A percentile compares a stretch with the other conserved stretches of the same genome.
Evolutionary conservation across 2,113 vertebrate species (phyloP).

Genomic region (Pseudorasbora parva): DNA sequence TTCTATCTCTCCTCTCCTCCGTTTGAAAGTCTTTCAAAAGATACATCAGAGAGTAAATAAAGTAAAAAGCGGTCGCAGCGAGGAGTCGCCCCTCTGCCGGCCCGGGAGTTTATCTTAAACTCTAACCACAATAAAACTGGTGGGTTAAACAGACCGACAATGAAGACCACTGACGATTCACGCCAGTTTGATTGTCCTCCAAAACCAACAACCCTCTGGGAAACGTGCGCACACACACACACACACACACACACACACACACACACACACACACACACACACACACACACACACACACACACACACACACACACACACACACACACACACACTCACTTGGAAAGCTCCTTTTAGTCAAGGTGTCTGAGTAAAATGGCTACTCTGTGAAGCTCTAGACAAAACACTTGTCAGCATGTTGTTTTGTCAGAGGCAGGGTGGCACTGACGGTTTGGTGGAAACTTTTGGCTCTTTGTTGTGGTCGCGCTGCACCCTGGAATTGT

Average conservation of each 20-base stretch:
- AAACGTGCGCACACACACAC: conserved; percentile 34
- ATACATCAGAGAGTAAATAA: conserved; percentile 53
- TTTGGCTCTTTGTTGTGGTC: conserved; percentile 50
- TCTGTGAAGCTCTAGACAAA: conserved; percentile 68
- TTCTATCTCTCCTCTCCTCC: conserved; percentile 30
- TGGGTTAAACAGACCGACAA: conserved; percentile 73
- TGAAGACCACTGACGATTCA: conserved; percentile 72
- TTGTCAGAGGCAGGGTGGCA: conserved; percentile 50
- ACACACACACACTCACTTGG: conserved; percentile 5
- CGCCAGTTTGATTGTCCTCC: conserved; percentile 83
- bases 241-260: conserved; percentile 9
- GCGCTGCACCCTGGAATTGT: conserved; percentile 18
- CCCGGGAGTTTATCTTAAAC: conserved; percentile 86
- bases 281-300: conserved; percentile 15
- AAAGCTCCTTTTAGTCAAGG: conserved; percentile 71
- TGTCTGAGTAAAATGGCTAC: conserved; percentile 75
- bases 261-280: conserved; percentile 12
- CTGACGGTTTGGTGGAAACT: conserved; percentile 39
- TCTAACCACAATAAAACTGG: conserved; percentile 85
- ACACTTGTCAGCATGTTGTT: conserved; percentile 60
- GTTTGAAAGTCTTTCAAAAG: conserved; percentile 50
- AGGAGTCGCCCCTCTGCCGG: conserved; percentile 78
- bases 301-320: conserved; percentile 26
- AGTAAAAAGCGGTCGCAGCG: conserved; percentile 77
- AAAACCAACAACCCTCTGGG: conserved; percentile 77